Conservation (phyloP, 1,140 invertebrate species). For the Globodera ellingtonae region DNA sequence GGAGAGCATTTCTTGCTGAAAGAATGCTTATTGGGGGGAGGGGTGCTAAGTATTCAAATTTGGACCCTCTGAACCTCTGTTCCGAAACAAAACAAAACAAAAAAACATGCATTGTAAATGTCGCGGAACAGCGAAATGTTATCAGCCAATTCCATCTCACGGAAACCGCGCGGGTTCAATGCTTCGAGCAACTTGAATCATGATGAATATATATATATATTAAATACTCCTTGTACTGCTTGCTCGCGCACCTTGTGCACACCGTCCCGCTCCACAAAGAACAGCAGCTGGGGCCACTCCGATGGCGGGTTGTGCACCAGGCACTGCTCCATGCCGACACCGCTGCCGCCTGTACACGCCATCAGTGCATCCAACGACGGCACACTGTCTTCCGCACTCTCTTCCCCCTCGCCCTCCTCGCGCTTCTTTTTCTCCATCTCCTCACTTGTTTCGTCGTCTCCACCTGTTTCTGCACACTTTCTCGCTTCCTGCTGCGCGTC, state of each 20-base stretch:
- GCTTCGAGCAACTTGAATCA: slow-evolving; percentile 28
- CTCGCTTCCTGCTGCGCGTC: background rate
- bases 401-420: background rate
- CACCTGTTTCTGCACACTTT: background rate
- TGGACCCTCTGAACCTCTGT: too few relatives aligned
- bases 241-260: background rate
- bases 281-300: slow-evolving; percentile 2
- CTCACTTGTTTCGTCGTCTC: background rate
- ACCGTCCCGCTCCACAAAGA: slow-evolving; percentile 10
- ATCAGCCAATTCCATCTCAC: slow-evolving; percentile 32
- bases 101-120: slow-evolving; percentile 10
- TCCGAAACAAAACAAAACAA: too few relatives aligned
- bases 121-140: slow-evolving; percentile 32
- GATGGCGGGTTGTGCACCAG: slow-evolving; percentile 22
- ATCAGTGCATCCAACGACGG: slow-evolving; percentile 11
- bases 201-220: background rate
- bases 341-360: slow-evolving; percentile 15
- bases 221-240: background rate
- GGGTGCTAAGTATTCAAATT: too few relatives aligned
- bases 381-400: background rate
- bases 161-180: slow-evolving; percentile 35
- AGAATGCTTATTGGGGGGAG: too few relatives aligned
- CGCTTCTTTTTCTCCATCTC: background rate
- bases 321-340: slow-evolving; percentile 10
- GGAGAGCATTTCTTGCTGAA: slow-evolving; percentile 13